Base-by-base conservation (phyloP, 2,113 vertebrate genomes). In the Entomyzon cyanotis region DNA sequence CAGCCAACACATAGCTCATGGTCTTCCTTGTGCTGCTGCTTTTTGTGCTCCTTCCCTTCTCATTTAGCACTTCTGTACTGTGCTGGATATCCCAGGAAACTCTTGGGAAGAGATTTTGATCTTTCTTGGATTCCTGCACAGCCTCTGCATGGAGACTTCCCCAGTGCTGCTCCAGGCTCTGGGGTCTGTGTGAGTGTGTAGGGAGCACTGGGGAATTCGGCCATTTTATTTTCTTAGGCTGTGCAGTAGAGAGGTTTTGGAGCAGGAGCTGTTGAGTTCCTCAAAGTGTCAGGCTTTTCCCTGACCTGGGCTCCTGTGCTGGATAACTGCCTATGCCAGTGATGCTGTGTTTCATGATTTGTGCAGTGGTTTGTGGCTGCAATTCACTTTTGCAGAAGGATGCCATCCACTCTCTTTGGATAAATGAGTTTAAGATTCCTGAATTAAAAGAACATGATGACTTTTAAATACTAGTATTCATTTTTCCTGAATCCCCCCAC, bases 301-400 rank as follows among this genome's bases (percentile, higher is more conserved):
- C 46, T 70, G 65, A 15, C 55, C 47, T 27, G 30, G 17, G 25
- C 22, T 87, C 11, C n/a, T 0, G 0, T n/a, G n/a, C 37, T 80
- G 70, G 10, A 15, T 49, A 31, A 4, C 1, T 64, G 6, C 21
- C 30, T 14, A 18, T 49, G 31, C 65, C 62, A 50, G 53, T 62
- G 15, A 0, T 35, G 11, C 8, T 33, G 25, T 39, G 14, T 23
- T 84, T 56, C 28, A 2, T 12, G 12, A 3, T 4, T 4, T 0
- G 0, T 19, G 22, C 5, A 4, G 8, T 12, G 17, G 8, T 13
- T 64, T 7, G 1, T 25, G 47, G 52, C 23, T 37, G 23, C 31
- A 31, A 1, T 20, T 85, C 33, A 4, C 2, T 2, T 41, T 9
- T 80, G 31, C 37, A 59, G 12, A 47, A n/a, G 25, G 11, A 30